A percentile compares a stretch with the other conserved stretches of the same genome.
phyloP scores from a whole-genome alignment of 2,888 invertebrate species.

The Platycnemis pennipes region DNA sequence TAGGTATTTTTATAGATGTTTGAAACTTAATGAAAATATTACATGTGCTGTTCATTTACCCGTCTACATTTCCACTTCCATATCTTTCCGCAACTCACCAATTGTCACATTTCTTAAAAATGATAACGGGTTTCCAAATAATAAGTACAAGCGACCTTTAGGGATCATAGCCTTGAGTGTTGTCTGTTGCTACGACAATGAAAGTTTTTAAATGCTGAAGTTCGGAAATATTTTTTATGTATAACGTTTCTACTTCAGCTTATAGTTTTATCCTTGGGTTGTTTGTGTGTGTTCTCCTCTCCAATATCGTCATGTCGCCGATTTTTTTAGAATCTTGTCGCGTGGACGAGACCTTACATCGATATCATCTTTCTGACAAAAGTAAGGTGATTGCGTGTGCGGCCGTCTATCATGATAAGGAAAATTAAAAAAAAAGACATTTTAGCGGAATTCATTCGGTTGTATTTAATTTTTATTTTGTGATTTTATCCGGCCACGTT shows the following conservation, averaged over 20 bases:
- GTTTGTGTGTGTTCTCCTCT: not conserved
- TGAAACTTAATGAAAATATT: too few species aligned
- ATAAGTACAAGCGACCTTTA: too few species aligned
- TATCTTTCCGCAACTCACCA: too few species aligned
- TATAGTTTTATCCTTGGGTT: not conserved
- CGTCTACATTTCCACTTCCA: too few species aligned
- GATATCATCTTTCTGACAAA: not conserved
- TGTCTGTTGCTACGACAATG: not conserved
- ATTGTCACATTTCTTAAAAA: too few species aligned
- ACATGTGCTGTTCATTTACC: too few species aligned
- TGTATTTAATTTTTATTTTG: slow-evolving; percentile 10
- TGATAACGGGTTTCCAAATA: too few species aligned
- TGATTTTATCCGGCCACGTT: not conserved
- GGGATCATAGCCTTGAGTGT: too few species aligned
- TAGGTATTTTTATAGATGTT: too few species aligned
- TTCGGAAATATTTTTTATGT: not conserved
- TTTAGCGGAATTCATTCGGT: not conserved
- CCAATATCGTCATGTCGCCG: not conserved
- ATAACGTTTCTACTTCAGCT: not conserved
- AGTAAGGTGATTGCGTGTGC: not conserved
- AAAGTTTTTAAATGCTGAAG: not conserved
- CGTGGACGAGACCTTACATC: not conserved
- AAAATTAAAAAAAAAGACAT: too few species aligned
- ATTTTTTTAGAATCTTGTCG: not conserved
- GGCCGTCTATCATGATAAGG: not conserved